Evolutionary conservation across 2,888 invertebrate species (phyloP).

Genomic region (Creontiades dilutus): DNA sequence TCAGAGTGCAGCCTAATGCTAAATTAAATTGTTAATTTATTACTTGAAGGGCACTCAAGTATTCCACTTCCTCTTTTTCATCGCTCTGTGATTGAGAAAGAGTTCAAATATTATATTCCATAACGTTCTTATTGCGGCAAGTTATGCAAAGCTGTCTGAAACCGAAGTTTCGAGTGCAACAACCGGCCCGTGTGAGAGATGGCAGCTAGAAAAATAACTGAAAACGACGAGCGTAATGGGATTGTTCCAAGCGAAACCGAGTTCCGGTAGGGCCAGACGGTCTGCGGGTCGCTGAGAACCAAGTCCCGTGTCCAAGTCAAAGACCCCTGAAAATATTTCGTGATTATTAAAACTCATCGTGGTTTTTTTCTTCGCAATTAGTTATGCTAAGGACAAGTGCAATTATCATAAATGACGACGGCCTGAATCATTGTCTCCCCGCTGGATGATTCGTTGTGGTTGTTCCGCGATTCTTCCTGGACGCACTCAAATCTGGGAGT

Average conservation of each 20-base stretch:
- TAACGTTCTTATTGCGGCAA: no score
- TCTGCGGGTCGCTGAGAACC: constrained; percentile 22
- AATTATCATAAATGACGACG: not conserved
- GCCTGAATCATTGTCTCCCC: not conserved
- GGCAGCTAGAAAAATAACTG: not conserved
- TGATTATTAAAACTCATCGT: constrained; percentile 55
- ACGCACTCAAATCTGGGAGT: no score
- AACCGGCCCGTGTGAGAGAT: not conserved
- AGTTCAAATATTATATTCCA: no score
- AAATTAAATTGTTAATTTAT: no score
- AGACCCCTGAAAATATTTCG: constrained; percentile 62
- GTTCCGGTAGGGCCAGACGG: constrained; percentile 20
- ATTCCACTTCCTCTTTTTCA: no score
- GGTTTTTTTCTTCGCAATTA: constrained; percentile 51
- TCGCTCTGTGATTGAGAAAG: no score
- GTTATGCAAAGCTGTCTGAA: no score
- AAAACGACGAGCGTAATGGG: constrained; percentile 5
- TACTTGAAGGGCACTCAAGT: no score
- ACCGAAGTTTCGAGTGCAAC: no score
- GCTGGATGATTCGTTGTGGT: not conserved
- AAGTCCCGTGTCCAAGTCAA: constrained; percentile 53
- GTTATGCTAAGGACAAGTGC: constrained; percentile 46
- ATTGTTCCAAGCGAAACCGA: constrained; percentile 31
- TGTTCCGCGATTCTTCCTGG: no score
- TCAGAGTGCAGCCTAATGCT: no score